These are phyloP conservation scores for Conomelus anceps DNA, from an alignment of 2,888 invertebrate genomes.

Conservation along the genomic window DNA sequence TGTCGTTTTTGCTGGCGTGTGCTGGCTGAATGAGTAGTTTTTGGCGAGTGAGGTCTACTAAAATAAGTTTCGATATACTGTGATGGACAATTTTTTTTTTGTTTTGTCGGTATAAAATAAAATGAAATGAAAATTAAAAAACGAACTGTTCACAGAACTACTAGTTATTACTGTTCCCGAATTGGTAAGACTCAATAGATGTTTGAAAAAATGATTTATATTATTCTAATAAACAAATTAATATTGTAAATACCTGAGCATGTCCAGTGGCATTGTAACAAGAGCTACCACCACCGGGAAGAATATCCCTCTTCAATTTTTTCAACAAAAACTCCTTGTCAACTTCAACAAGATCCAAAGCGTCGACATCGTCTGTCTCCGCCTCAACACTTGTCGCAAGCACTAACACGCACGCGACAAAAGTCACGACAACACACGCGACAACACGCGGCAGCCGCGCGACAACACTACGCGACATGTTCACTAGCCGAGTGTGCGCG, in stretches of 20 bases:
- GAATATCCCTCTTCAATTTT: constrained; percentile 54
- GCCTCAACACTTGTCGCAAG: background rate
- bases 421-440: background rate
- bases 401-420: background rate
- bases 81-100: too few relatives aligned
- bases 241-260: background rate
- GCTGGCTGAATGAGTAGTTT: too few relatives aligned
- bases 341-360: constrained; percentile 42
- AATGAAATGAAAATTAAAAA: too few relatives aligned
- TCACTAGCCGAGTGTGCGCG: background rate
- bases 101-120: too few relatives aligned
- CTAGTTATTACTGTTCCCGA: too few relatives aligned
- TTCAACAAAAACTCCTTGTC: constrained; percentile 76
- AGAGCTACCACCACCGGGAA: background rate
- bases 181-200: too few relatives aligned
- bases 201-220: too few relatives aligned
- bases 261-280: background rate
- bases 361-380: background rate
- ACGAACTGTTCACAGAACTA: too few relatives aligned
- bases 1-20: too few relatives aligned
- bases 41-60: too few relatives aligned
- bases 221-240: too few relatives aligned
- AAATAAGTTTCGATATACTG: too few relatives aligned
- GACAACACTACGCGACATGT: background rate
- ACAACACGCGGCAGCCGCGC: background rate